Evolutionary conservation across 2,113 vertebrate species (phyloP).

Genomic region (Patagioenas fasciata): DNA sequence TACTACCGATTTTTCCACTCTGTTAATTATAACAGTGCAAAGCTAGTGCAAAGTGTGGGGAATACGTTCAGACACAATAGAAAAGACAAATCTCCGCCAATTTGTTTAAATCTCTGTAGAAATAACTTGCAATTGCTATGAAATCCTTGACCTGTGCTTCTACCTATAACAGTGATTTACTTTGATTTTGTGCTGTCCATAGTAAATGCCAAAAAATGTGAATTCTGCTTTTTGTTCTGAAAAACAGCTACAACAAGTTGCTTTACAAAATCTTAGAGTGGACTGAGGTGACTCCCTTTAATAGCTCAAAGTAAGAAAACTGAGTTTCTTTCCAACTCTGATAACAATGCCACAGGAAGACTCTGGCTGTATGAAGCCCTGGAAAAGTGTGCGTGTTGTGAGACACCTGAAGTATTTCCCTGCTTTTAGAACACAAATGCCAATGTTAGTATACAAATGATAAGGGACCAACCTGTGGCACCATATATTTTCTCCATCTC

Average conservation of each 20-base stretch:
- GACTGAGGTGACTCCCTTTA: not conserved
- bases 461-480: not conserved
- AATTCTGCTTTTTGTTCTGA: not conserved
- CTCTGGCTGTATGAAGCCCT: not conserved
- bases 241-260: not conserved
- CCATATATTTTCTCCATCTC: not conserved
- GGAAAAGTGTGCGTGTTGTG: not conserved
- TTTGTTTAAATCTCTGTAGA: not conserved
- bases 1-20: not conserved
- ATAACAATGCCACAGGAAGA: not conserved
- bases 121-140: fast-evolving
- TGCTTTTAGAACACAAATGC: not conserved
- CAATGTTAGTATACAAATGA: not conserved
- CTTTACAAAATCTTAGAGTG: not conserved
- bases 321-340: not conserved
- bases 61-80: not conserved
- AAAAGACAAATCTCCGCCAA: not conserved
- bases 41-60: not conserved
- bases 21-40: not conserved
- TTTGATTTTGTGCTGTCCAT: not conserved
- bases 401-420: not conserved
- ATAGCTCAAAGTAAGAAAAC: not conserved
- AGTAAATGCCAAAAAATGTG: not conserved
- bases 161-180: not conserved
- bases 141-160: not conserved